Base-by-base conservation (phyloP, 2,888 invertebrate genomes). In the Octonoba sinensis region DNA sequence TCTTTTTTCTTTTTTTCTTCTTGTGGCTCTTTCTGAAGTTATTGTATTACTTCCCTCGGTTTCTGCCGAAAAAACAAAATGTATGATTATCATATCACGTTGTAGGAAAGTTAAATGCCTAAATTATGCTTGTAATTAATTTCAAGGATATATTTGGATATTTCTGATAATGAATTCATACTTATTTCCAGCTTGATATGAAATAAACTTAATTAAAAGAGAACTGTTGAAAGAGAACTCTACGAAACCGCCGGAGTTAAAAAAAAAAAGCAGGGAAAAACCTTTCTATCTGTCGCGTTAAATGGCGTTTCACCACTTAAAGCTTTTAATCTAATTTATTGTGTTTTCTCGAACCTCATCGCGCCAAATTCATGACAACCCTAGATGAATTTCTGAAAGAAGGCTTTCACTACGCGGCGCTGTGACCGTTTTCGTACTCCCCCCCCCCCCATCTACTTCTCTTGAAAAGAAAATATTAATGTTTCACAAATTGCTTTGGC, bases 361-460 rank as follows among this genome's bases (percentile, higher is more conserved):
- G 15, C 86, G 85, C 75, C 47, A 73, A n/a, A 49, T 60, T 85
- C 24, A 62, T 86, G 69, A 86, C 86, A 70, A 85, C 85, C 13
- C 24, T 86, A 36, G 83, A 86, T 86, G 54, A 76, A 56, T 24
- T 74, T 85, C 24, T 54, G 76, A 36, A 36, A 8, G 8, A 49
- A 20, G 24, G 60, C 54, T 82, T 77, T 66, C 77, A 57, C 49
- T 12, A 65, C 47, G 51, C 59, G 67, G 59, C 66, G 75, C 60
- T 60, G 66, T 67, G 51, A 20, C 73, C 72, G 62, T 73, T 76
- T 77, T 56, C 59, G 72, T 82, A 87, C 15, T 65, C n/a, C 70
- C 49, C 54, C n/a, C 44, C 54, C 44, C 69, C 44, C 69, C n/a
- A 47, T 62, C 64, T 49, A 16, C 3, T 4, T 46, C 46, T 36